Base-by-base conservation (phyloP, 2,113 vertebrate species). In the Notiomystis cincta region DNA sequence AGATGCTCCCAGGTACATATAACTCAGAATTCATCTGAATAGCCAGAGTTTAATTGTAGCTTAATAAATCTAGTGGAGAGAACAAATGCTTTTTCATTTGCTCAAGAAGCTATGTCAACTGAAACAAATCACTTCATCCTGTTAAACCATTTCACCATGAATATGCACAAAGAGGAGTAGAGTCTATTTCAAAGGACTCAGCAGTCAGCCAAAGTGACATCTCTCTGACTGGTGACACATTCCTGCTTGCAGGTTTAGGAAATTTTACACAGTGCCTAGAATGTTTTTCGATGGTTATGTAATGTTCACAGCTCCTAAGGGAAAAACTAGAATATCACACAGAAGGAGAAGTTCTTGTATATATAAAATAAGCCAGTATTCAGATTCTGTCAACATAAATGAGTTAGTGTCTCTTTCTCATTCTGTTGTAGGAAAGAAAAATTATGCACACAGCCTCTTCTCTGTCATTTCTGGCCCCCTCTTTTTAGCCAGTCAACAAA, bases 171-270 rank as follows among this genome's bases (percentile, higher is more conserved):
- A 90, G 81, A 31, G 40, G 67, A 50, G 88, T 38, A 87, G 81
- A 84, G 30, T 66, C 42, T 73, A 13, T 91, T 96, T 92, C 87
- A 90, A 95, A 97, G 93, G 65, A 77, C 76, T 96, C 95, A 83
- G 89, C 84, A 96, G 82, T 81, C 95, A 97, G 93, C 95, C 96
- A 96, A 96, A 97, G 54, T 97, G 95, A 96, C 95, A 92, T 87
- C 77, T 95, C 85, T 93, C 77, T 95, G 73, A 87, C 91, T 97
- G 94, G 94, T 98, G 96, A 96, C 95, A 97, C 96, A 94, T 97
- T 89, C 9, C 88, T 97, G 91, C 95, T 96, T 88, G 82, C 96
- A 94, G 93, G 95, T 79, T 97, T 95, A 54, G 28, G 88, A 97
- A 97, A 98, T 97, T 94, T 97, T 92, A 97, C 97, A 93, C 77